Conservation (phyloP, 1,140 invertebrate genomes). For the Aphelinus atriplicis region DNA sequence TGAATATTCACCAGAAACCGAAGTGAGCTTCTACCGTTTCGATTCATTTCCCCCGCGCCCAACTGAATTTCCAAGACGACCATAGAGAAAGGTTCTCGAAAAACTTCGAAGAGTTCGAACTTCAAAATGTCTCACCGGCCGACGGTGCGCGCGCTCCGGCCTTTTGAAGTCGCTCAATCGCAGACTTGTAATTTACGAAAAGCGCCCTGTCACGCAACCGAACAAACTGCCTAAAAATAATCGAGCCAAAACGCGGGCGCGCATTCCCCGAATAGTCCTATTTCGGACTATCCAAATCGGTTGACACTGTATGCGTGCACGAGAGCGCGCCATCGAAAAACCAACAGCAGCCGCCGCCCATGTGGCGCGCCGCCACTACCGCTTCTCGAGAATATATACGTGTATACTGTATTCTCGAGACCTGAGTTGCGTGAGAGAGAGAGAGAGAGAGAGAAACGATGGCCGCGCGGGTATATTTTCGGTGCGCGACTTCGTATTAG, state of each 20-base stretch:
- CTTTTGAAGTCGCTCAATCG: no score
- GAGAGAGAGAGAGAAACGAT: no score
- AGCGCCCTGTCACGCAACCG: neutral
- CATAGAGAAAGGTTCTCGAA: no score
- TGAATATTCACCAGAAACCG: no score
- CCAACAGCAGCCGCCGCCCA: neutral
- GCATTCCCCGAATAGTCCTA: slow-evolving; percentile 4
- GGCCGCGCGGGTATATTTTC: slow-evolving; percentile 42
- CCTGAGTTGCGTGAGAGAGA: neutral
- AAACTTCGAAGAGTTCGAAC: no score
- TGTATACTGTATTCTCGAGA: neutral
- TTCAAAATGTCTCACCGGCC: no score
- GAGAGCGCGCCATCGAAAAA: neutral
- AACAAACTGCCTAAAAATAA: slow-evolving; percentile 5
- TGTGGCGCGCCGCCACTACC: neutral
- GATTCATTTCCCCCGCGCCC: no score
- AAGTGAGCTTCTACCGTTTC: no score
- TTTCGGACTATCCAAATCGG: slow-evolving; percentile 5
- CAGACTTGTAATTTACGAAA: no score
- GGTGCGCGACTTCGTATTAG: slow-evolving; percentile 39
- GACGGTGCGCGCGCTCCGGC: no score
- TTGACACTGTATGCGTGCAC: neutral
- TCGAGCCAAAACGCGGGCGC: neutral
- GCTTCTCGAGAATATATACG: neutral
- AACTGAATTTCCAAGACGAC: no score